Base-by-base conservation (phyloP, 1,140 invertebrate species). In the Wiebesia pumilae region DNA sequence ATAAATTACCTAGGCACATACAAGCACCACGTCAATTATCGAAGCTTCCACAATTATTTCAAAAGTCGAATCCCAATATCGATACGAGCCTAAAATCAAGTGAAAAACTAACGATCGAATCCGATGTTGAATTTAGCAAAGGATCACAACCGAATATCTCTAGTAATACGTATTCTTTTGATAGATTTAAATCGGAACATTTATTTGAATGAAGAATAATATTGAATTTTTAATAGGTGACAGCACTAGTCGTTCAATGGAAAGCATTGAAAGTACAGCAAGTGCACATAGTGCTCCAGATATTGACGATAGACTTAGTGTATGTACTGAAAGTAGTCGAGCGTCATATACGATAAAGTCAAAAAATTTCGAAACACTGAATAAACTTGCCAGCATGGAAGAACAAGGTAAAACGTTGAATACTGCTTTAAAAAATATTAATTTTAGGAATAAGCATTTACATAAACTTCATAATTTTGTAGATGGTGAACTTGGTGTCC, bases 21-120 rank as follows among this genome's bases (percentile, higher is more conserved):
- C 82, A 89, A 21, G 84, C 88, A 6, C 90, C 91, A 0, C 90
- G 88, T 7, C 88, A 87, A 51, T 89, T 92, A 10, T 92, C 92
- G 0, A 93, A 91, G 40, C 85, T 93, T 47, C 93, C 93, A 0
- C 90, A 91, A n/a, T 90, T 89, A 10, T 88, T 94, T 54, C 93
- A 93, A 81, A 94, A 93, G 43, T 94, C 93, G 0, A 93, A 94
- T 91, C 93, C 93, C 0, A 94, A 94, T 91, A 88, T 94, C 0
- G 86, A 89, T 10, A 91, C 90, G 0, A 91, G 85, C 54, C 88
- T 81, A 24, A 87, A 80, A 67, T 78, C 81, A 35, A 0, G 86
- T 14, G 83, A 85, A 0, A 89, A 89, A 62, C 79, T 71, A 6
- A 81, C 80, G 1, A 84, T 83, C 3, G 84, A 87, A 54, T 83